phyloP scores from a whole-genome alignment of 2,797 vertebrate species.

The Macropus fuliginosus region DNA sequence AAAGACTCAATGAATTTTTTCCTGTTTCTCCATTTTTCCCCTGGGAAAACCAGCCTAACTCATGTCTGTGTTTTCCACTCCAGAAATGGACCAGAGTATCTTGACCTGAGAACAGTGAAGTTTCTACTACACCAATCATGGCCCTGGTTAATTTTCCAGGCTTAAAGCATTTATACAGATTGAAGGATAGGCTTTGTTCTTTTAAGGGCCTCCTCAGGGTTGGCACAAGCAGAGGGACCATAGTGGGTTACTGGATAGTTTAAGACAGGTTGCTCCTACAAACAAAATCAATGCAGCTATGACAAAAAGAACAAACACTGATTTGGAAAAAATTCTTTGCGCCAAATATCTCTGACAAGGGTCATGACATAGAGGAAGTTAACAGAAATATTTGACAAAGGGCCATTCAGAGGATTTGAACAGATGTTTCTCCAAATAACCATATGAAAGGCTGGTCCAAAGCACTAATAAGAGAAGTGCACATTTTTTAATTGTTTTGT shows the following conservation, averaged over 20 bases:
- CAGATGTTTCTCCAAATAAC: too few relatives aligned
- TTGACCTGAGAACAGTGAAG: conserved; percentile 59
- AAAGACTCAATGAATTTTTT: conserved; percentile 42
- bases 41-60: neutral
- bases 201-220: neutral
- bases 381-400: neutral
- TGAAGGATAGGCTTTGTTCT: neutral
- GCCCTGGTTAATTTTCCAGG: neutral
- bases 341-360: neutral
- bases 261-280: neutral
- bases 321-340: neutral
- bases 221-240: neutral
- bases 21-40: neutral
- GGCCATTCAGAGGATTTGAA: neutral
- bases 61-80: neutral
- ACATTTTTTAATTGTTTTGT: neutral
- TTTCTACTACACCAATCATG: conserved; percentile 8
- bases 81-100: conserved; percentile 10
- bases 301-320: neutral
- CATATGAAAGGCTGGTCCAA: too few relatives aligned
- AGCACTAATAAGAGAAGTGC: neutral
- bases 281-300: neutral
- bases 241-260: neutral
- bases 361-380: neutral
- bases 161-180: neutral